A percentile compares a stretch with the other conserved stretches of the same genome.
Conservation (phyloP, 2,888 invertebrate species). For the Chelonus formosanus region DNA sequence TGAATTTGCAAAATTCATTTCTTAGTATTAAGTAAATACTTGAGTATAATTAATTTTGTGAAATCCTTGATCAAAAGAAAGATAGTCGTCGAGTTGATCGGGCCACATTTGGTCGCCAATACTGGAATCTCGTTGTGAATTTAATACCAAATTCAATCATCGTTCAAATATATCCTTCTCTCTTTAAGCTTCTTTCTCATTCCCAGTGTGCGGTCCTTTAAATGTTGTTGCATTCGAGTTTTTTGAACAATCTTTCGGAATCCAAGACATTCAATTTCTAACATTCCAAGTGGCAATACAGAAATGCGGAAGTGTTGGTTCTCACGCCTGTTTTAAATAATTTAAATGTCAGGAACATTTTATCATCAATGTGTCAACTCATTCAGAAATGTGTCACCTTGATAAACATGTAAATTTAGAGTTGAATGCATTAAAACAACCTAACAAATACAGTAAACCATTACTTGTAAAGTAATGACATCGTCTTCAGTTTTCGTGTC, state of each 20-base stretch:
- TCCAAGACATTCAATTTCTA: constrained; percentile 37
- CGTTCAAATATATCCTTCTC: constrained; percentile 18
- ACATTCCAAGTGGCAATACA: constrained; percentile 21
- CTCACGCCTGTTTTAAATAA: not conserved
- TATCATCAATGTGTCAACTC: not conserved
- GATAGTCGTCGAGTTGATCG: constrained; percentile 25
- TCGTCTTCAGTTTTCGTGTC: constrained; percentile 34
- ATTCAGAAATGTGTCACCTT: too few species aligned
- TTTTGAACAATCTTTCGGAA: constrained; percentile 14
- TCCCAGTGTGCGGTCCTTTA: constrained; percentile 13
- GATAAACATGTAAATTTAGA: not conserved
- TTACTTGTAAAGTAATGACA: not conserved
- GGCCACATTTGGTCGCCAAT: constrained; percentile 46
- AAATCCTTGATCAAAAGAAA: constrained; percentile 39
- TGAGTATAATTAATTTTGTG: constrained; percentile 51
- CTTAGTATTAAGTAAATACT: constrained; percentile 47
- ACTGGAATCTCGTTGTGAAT: constrained; percentile 50
- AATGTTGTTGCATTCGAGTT: constrained; percentile 7
- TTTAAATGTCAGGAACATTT: not conserved
- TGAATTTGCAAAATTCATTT: constrained; percentile 40
- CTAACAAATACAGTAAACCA: not conserved
- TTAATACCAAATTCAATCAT: constrained; percentile 41
- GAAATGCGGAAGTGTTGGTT: constrained; percentile 37
- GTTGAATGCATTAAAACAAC: not conserved
- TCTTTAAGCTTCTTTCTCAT: constrained; percentile 15